These are phyloP conservation scores for Nyctibius bracteatus DNA, from an alignment of 2,113 vertebrate genomes.

Conservation along the genomic window DNA sequence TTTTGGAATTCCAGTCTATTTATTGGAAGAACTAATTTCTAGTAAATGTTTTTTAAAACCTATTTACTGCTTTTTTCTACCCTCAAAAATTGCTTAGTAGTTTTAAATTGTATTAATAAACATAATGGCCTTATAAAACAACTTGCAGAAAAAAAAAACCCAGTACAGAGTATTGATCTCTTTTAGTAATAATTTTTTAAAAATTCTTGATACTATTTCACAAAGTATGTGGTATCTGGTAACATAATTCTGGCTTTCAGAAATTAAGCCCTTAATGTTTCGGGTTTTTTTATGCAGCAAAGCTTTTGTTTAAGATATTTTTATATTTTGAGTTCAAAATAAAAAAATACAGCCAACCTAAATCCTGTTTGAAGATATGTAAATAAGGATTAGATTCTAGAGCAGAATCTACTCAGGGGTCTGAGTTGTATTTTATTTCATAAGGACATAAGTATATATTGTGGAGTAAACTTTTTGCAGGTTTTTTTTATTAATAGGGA, in stretches of 20 bases:
- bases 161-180: neutral
- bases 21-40: neutral
- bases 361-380: neutral
- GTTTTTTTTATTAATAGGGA: neutral
- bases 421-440: neutral
- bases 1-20: neutral
- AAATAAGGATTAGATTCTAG: neutral
- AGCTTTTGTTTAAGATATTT: neutral
- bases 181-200: neutral
- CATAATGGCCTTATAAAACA: neutral
- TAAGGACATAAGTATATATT: neutral
- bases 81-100: neutral
- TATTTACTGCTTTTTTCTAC: neutral
- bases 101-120: neutral
- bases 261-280: neutral
- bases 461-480: neutral
- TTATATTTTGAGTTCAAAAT: neutral
- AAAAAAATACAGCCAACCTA: neutral
- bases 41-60: neutral
- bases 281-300: neutral
- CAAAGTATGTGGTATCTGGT: neutral
- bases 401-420: neutral
- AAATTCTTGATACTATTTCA: neutral
- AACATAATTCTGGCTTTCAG: neutral
- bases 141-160: rapidly evolving